Base-by-base conservation (phyloP, 2,797 vertebrate genomes). In the Pangasius macronema region DNA sequence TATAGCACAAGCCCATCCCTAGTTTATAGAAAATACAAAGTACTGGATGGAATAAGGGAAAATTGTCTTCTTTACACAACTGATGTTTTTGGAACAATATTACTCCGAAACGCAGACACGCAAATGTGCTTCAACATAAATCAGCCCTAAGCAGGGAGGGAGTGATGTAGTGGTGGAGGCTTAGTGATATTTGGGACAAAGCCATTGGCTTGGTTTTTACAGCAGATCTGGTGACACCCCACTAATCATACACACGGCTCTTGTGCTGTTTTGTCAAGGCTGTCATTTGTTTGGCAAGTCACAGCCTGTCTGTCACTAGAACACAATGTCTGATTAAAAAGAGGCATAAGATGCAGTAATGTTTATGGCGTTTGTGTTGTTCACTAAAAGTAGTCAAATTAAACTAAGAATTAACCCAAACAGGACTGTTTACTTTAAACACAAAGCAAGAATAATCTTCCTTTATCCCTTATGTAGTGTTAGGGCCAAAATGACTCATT, bases 261-360 rank as follows among this genome's bases (percentile, higher is more conserved):
- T 84, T 61, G 70, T 75, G 83, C 36, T 13, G 10, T 85, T 75
- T 75, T 59, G 77, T 80, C 77, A 59, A 80, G 33, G 77, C 77
- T 83, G 82, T 68, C 63, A 83, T 85, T 85, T 63, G 42, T 59
- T 76, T 61, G 84, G 68, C 42, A 85, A 77, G 49, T 85, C 68
- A 76, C 11, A 73, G 53, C 70, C 84, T 76, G 57, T 85, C 49
- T 85, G 84, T 73, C 53, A 86, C 49, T 49, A 65, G n/a, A 53
- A 76, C 72, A 67, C 81, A 82, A 61, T 42, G 27, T 63, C 59
- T 67, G 27, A 67, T 83, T 68, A 83, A 51, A 83, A 49, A 49
- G 61, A 51, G n/a, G 51, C 27, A 63, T 3, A 83, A 83, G 13
- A 67, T 24, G 27, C 80, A 80, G 59, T 49, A 65, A 63, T 65